Evolutionary conservation across 2,888 invertebrate species (phyloP).

Genomic region (Nephrotoma flavescens): DNA sequence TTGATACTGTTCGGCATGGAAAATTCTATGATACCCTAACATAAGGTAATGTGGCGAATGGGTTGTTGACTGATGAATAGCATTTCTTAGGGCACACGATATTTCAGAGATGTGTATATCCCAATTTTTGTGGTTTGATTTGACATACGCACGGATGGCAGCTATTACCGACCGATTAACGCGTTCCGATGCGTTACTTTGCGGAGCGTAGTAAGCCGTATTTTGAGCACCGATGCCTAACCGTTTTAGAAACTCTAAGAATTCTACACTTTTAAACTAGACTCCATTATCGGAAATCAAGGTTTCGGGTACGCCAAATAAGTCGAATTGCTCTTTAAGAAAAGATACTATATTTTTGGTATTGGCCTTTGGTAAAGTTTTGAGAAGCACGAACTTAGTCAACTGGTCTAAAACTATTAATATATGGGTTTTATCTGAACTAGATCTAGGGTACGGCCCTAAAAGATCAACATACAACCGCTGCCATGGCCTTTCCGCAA

Average conservation of each 20-base stretch:
- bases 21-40: slow-evolving; percentile 14
- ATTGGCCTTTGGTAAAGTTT: background rate
- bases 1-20: background rate
- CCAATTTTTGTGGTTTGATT: slow-evolving; percentile 12
- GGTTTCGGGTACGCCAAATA: slow-evolving; percentile 14
- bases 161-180: slow-evolving; percentile 18
- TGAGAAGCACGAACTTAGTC: background rate
- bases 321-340: slow-evolving; percentile 9
- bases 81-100: slow-evolving; percentile 16
- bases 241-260: slow-evolving; percentile 2
- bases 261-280: slow-evolving; percentile 10
- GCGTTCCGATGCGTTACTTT: slow-evolving; percentile 19
- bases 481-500: background rate
- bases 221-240: slow-evolving; percentile 9
- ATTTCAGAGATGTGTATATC: slow-evolving; percentile 16
- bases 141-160: slow-evolving; percentile 16
- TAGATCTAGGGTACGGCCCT: background rate
- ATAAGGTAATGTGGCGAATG: slow-evolving; percentile 15
- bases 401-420: no score
- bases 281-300: slow-evolving; percentile 15
- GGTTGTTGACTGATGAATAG: slow-evolving; percentile 16
- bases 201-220: slow-evolving; percentile 17
- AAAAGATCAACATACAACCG: background rate
- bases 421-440: background rate
- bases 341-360: background rate